phyloP scores from a whole-genome alignment of 2,888 invertebrate genomes.

The Coelogynopora nodosa region DNA sequence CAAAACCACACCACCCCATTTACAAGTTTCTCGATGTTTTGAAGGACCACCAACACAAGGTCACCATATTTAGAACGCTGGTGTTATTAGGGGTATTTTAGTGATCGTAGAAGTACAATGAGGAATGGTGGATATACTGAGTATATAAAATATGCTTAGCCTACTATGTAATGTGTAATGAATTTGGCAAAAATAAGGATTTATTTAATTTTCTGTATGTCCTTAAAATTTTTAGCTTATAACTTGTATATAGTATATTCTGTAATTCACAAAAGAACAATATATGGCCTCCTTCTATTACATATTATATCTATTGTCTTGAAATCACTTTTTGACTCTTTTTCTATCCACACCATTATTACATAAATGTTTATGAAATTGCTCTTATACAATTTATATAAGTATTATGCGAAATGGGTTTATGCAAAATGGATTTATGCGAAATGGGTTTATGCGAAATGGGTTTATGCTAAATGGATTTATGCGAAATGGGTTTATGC shows the following conservation, averaged over 20 bases:
- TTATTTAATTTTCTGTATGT: not conserved
- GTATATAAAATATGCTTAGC: not conserved
- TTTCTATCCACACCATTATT: not conserved
- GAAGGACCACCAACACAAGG: slow-evolving; percentile 10
- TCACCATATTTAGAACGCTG: too few relatives aligned
- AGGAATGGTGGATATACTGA: not conserved
- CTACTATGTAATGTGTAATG: not conserved
- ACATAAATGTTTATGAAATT: not conserved
- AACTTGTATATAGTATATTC: not conserved
- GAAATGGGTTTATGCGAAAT: too few relatives aligned
- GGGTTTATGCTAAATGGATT: too few relatives aligned
- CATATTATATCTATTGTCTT: not conserved
- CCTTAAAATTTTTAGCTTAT: not conserved
- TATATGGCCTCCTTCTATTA: not conserved
- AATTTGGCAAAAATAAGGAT: not conserved
- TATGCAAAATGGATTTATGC: not conserved
- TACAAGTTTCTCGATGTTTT: slow-evolving; percentile 7
- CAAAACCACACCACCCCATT: not conserved
- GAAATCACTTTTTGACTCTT: not conserved
- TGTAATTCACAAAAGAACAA: not conserved
- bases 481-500: too few relatives aligned
- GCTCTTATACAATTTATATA: too few relatives aligned
- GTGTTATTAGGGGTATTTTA: too few relatives aligned
- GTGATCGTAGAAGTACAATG: not conserved
- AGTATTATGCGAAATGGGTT: not conserved